Evolutionary conservation across 2,113 vertebrate genomes (phyloP).

Genomic region (Tautogolabrus adspersus): DNA sequence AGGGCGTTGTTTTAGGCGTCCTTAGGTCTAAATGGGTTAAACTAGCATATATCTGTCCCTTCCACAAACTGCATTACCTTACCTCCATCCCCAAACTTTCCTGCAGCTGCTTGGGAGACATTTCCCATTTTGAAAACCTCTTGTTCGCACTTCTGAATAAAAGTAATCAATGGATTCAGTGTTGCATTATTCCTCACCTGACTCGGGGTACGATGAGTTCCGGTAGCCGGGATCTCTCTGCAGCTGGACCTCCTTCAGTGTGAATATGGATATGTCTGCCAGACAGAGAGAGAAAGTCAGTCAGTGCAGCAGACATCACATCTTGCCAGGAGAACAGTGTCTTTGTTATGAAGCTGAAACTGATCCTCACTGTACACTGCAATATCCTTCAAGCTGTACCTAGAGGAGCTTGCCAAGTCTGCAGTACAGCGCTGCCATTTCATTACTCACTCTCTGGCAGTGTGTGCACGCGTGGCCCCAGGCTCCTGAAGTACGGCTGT

Average conservation of each 20-base stretch:
- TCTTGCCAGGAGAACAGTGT: constrained; percentile 39
- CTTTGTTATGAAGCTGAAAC: constrained; percentile 49
- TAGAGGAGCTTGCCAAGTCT: constrained; percentile 56
- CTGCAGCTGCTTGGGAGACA: not conserved
- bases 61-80: not conserved
- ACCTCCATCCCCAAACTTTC: not conserved
- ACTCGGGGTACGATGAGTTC: constrained; percentile 94
- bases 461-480: constrained; percentile 90
- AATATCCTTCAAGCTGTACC: constrained; percentile 47
- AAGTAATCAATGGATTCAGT: not conserved
- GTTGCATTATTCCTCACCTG: constrained; percentile 82
- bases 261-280: constrained; percentile 95
- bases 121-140: not conserved
- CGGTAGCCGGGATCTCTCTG: constrained; percentile 96
- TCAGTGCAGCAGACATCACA: constrained; percentile 46
- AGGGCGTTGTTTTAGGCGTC: too few relatives aligned
- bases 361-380: constrained; percentile 48
- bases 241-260: constrained; percentile 95
- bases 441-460: constrained; percentile 94
- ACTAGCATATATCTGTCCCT: too few relatives aligned
- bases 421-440: constrained; percentile 54
- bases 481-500: constrained; percentile 93
- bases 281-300: constrained; percentile 37
- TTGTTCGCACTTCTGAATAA: not conserved
- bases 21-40: too few relatives aligned